Base-by-base conservation (phyloP, 2,888 invertebrate species). In the Nezara viridula region DNA sequence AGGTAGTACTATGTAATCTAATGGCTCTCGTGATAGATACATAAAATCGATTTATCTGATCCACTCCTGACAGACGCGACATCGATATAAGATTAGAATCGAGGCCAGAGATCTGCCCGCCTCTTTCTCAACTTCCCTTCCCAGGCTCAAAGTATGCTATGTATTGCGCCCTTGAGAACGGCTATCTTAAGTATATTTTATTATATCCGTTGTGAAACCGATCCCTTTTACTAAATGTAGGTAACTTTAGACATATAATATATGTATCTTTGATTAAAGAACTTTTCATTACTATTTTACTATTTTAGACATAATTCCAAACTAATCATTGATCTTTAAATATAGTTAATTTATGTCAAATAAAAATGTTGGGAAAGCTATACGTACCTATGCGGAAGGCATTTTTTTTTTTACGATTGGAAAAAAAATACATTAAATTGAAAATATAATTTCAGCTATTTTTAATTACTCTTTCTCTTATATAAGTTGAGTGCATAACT, bases 121-220 rank as follows among this genome's bases (percentile, higher is more conserved):
- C 66, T 37, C 66, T 73, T 73, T 73, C 66, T 19, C 66, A 73
- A 73, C 32, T 73, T 73, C 66, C 66, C 66, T 73, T 73, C 66
- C 66, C 66, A 73, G 66, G 66, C 66, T 27, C 16, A 19, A 60
- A 73, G 66, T 73, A 73, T 73, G 66, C 10, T 32, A 37, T 37
- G 66, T 37, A 73, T 12, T 37, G 19, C 12, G 66, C 32, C 66
- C 66, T 73, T 73, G 19, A 9, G 7, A 21, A 4, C 0, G 6
- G 19, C 66, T 37, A 73, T 73, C 66, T 37, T 19, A 37, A 73
- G 37, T 37, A 37, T 73, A 3, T 73, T 73, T 60, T 73, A 73
- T 37, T 73, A 73, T 73, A 37, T 73, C 66, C 66, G 37, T 73
- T 73, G 32, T 37, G 32, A 73, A 73, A 73, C 19, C 32, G 32